Evolutionary conservation across 2,888 invertebrate species (phyloP).

Genomic region (Drosophila maculinotata): DNA sequence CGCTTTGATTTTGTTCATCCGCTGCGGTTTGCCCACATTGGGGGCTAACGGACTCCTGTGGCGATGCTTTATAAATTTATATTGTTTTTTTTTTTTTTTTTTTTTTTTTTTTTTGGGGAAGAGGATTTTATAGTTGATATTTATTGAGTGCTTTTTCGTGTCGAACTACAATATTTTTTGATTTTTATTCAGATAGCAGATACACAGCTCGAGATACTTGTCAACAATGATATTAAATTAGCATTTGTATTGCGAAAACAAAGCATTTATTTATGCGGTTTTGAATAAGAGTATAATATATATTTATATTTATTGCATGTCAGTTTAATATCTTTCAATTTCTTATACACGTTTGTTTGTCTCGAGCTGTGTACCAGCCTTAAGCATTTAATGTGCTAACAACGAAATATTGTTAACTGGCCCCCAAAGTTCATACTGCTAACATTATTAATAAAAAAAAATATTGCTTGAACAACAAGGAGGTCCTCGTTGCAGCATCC

Average conservation of each 20-base stretch:
- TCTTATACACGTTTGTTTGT: background rate
- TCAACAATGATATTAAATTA: background rate
- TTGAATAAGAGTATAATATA: background rate
- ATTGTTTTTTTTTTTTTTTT: constrained; percentile 8
- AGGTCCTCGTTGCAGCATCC: constrained; percentile 24
- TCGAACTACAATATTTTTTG: constrained; percentile 4
- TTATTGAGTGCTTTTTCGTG: constrained; percentile 39
- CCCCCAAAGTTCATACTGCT: constrained; percentile 6
- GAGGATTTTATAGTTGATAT: constrained; percentile 62
- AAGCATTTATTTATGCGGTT: background rate
- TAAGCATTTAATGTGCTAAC: constrained; percentile 12
- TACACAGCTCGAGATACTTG: constrained; percentile 25
- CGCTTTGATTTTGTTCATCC: constrained; percentile 63
- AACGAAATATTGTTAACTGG: constrained; percentile 8
- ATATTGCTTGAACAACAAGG: constrained; percentile 27
- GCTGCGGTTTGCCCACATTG: constrained; percentile 47
- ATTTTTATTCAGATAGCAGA: background rate
- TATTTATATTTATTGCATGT: background rate
- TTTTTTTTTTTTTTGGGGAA: constrained; percentile 35
- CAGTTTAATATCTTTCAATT: background rate
- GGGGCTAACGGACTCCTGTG: constrained; percentile 68
- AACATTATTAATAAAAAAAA: constrained; percentile 11
- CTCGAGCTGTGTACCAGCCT: constrained; percentile 26
- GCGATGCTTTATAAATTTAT: constrained; percentile 61
- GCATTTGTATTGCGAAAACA: background rate